phyloP scores from a whole-genome alignment of 2,113 vertebrate species.

The Poecile atricapillus region DNA sequence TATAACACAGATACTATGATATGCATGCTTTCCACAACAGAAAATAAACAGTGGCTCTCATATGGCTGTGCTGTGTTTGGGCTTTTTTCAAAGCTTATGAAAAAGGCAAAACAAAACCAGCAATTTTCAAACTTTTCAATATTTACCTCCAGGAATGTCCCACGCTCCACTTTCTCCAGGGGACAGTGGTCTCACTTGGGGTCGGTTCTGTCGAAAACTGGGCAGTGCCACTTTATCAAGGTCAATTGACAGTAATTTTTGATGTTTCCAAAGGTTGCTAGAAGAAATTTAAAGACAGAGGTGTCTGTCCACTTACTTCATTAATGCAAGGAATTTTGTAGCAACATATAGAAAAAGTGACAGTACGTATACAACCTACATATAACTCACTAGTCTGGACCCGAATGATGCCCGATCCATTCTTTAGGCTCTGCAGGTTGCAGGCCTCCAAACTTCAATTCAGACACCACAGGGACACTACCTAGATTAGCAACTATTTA shows the following conservation, averaged over 20 bases:
- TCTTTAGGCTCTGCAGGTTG: not conserved
- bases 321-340: not conserved
- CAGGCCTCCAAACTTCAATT: not conserved
- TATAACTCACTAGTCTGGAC: not conserved
- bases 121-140: not conserved
- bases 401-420: rapidly evolving
- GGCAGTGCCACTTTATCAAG: conserved; percentile 93
- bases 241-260: conserved; percentile 94
- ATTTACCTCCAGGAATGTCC: conserved; percentile 97
- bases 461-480: not conserved
- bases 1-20: not conserved
- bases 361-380: not conserved
- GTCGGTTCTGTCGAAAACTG: conserved; percentile 87
- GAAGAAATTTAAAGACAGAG: conserved; percentile 32
- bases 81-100: not conserved
- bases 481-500: not conserved
- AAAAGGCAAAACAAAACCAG: not conserved
- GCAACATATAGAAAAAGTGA: not conserved
- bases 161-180: conserved; percentile 96
- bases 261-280: conserved; percentile 99
- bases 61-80: rapidly evolving
- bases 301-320: not conserved
- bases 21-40: not conserved
- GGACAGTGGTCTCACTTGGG: conserved; percentile 94
- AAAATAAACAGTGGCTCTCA: not conserved